These are phyloP conservation scores for Ophthalmolycus amberensis DNA, from an alignment of 2,113 vertebrate genomes.

Conservation along the genomic window DNA sequence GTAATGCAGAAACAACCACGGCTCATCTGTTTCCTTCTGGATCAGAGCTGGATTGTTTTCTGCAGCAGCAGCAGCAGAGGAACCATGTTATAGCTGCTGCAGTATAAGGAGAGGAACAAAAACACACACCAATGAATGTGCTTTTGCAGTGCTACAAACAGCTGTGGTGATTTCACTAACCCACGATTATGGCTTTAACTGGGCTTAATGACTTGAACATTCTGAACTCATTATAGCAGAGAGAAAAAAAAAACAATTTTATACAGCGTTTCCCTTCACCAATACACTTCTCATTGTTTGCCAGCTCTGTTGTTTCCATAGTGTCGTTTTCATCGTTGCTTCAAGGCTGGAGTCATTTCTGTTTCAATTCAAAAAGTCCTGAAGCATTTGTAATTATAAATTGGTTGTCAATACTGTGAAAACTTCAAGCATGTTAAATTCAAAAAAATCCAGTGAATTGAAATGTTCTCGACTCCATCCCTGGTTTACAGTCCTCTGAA, in stretches of 20 bases:
- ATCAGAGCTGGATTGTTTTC: conserved; percentile 33
- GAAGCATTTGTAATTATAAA: conserved; percentile 19
- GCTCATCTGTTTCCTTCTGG: conserved; percentile 35
- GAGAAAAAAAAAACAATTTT: conserved; percentile 40
- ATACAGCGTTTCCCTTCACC: conserved; percentile 67
- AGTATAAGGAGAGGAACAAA: background rate
- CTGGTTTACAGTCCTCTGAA: conserved; percentile 25
- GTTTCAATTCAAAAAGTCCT: conserved; percentile 49
- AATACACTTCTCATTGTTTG: conserved; percentile 23
- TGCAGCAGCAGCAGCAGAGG: conserved; percentile 9
- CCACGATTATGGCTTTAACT: conserved; percentile 74
- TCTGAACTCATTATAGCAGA: conserved; percentile 70
- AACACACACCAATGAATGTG: conserved; percentile 29
- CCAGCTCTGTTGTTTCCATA: conserved; percentile 46
- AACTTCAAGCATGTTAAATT: conserved; percentile 24
- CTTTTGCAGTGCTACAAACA: conserved; percentile 40
- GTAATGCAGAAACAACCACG: conserved; percentile 48
- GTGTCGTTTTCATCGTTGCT: conserved; percentile 13
- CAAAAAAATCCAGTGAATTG: conserved; percentile 36
- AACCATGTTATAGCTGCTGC: conserved; percentile 36
- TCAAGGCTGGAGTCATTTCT: conserved; percentile 52
- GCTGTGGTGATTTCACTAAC: conserved; percentile 55
- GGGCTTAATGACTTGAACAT: conserved; percentile 72
- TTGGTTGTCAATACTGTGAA: conserved; percentile 19
- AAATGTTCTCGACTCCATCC: conserved; percentile 55